phyloP scores from a whole-genome alignment of 2,888 invertebrate genomes.

The Yponomeuta sedellus region DNA sequence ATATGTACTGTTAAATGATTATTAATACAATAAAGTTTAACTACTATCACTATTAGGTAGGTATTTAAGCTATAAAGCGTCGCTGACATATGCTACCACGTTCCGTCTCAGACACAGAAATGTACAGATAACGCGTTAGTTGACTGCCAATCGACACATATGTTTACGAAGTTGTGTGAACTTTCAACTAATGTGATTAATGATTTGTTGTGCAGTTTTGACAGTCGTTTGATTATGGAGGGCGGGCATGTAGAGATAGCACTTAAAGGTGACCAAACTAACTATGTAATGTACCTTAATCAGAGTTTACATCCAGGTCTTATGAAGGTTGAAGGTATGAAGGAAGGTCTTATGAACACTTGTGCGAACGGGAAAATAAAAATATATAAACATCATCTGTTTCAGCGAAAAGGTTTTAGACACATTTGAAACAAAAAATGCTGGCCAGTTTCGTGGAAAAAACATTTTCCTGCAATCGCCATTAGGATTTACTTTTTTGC shows the following conservation, averaged over 20 bases:
- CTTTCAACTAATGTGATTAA: neutral
- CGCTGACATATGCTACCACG: too few relatives aligned
- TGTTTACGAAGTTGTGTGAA: neutral
- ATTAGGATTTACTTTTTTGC: neutral
- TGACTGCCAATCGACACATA: neutral
- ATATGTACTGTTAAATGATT: too few relatives aligned
- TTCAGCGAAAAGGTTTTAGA: neutral
- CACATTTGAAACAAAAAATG: neutral
- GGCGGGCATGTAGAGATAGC: neutral
- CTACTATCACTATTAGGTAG: too few relatives aligned
- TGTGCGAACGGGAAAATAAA: too few relatives aligned
- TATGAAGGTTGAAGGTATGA: too few relatives aligned
- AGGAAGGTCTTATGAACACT: too few relatives aligned
- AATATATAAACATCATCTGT: neutral
- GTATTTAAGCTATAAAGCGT: too few relatives aligned
- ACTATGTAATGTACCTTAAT: too few relatives aligned
- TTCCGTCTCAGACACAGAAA: neutral
- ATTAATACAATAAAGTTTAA: too few relatives aligned
- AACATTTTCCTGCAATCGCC: neutral
- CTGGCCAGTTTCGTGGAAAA: neutral
- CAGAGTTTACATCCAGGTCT: too few relatives aligned
- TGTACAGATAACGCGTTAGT: neutral
- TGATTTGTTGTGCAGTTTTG: conserved; percentile 1
- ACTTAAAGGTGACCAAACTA: neutral
- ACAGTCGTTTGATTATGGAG: neutral